These are phyloP conservation scores for Thalassarche chlororhynchos DNA, from an alignment of 2,113 vertebrate genomes.

Conservation along the genomic window DNA sequence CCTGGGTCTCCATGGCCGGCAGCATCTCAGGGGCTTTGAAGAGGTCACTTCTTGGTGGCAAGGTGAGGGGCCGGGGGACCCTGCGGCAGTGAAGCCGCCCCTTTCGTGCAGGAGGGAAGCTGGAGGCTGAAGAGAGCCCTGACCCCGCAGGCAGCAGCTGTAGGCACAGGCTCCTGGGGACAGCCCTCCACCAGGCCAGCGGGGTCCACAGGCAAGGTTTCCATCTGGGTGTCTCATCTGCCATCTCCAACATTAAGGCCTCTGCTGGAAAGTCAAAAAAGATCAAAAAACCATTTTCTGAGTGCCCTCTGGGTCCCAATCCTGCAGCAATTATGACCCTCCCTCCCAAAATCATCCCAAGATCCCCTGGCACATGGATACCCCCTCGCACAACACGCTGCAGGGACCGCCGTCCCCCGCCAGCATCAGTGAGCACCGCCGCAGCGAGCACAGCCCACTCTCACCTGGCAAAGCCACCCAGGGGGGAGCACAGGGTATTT, in stretches of 20 bases:
- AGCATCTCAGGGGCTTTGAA: not conserved
- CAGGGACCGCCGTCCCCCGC: accelerated
- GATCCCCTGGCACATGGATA: not conserved
- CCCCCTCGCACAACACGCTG: accelerated
- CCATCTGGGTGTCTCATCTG: not conserved
- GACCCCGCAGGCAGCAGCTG: not conserved
- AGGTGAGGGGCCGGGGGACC: not conserved
- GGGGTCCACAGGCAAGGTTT: accelerated
- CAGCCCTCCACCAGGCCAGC: accelerated
- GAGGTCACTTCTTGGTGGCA: not conserved
- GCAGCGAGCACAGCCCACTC: accelerated
- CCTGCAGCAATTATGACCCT: not conserved
- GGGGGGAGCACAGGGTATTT: not conserved
- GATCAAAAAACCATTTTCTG: accelerated
- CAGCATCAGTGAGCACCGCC: accelerated
- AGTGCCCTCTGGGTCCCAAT: not conserved
- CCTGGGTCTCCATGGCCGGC: not conserved
- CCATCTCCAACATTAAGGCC: not conserved
- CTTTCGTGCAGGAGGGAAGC: not conserved
- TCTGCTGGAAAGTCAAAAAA: not conserved
- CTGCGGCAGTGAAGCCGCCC: not conserved
- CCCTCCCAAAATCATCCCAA: not conserved
- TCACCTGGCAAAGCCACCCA: not conserved
- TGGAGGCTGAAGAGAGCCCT: not conserved
- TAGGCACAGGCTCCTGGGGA: not conserved